Evolutionary conservation across 37 sponge, comb jelly and placozoan species (phyloP).

Genomic region (Diacarnus erythraeanus): DNA sequence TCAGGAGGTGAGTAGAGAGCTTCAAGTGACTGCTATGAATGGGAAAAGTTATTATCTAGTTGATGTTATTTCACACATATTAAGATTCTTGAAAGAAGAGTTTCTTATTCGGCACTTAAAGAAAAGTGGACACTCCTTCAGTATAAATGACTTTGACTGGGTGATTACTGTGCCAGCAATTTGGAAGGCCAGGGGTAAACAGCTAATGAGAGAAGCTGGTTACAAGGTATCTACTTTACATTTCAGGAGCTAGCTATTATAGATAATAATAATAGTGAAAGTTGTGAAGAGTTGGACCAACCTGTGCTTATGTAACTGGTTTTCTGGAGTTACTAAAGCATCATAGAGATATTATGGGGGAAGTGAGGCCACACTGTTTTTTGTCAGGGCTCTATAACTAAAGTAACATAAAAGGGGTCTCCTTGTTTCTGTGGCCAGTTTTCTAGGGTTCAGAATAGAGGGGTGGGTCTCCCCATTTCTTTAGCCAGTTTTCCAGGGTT

Average conservation of each 20-base stretch:
- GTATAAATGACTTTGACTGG: slow-evolving; percentile 47
- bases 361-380: too few relatives aligned
- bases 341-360: too few relatives aligned
- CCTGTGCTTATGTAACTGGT: too few relatives aligned
- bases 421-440: too few relatives aligned
- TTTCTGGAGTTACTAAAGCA: too few relatives aligned
- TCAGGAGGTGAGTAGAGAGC: slow-evolving; percentile 30
- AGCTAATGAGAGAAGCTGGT: slow-evolving; percentile 67
- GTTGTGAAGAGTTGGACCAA: too few relatives aligned
- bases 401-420: too few relatives aligned
- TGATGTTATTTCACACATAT: slow-evolving; percentile 47
- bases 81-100: slow-evolving; percentile 37
- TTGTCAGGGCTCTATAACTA: too few relatives aligned
- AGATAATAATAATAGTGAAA: slow-evolving; percentile 1
- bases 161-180: slow-evolving; percentile 66
- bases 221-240: slow-evolving; percentile 48
- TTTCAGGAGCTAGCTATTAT: not conserved
- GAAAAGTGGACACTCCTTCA: not conserved
- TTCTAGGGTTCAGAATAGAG: too few relatives aligned
- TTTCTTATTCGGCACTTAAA: not conserved
- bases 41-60: slow-evolving; percentile 38
- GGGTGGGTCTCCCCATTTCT: too few relatives aligned
- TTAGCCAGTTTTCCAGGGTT: too few relatives aligned
- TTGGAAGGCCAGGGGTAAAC: slow-evolving; percentile 50
- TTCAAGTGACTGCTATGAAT: slow-evolving; percentile 27